A percentile compares a stretch with the other conserved stretches of the same genome.
phyloP scores from a whole-genome alignment of 2,113 vertebrate species.

The Semicossyphus pulcher region DNA sequence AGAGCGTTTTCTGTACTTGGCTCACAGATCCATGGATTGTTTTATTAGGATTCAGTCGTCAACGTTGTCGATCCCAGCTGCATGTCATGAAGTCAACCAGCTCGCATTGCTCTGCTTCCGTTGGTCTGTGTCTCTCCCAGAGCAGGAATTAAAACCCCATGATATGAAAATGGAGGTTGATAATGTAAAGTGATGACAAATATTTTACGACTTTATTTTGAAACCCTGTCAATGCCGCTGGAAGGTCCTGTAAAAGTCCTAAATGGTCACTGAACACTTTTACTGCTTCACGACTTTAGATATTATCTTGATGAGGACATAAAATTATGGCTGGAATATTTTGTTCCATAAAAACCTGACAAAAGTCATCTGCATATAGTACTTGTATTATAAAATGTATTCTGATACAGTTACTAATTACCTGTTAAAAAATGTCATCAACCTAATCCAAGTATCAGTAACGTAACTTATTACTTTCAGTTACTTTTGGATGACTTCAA shows the following conservation, averaged over 20 bases:
- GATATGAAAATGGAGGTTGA: conserved; percentile 4
- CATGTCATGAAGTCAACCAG: conserved; percentile 46
- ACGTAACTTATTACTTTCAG: no score
- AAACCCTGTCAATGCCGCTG: neutral
- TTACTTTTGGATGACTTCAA: no score
- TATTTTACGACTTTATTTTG: conserved; percentile 7
- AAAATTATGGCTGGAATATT: no score
- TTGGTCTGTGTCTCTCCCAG: conserved; percentile 34
- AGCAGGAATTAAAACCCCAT: neutral
- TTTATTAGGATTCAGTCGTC: conserved; percentile 8
- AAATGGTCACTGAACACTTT: neutral
- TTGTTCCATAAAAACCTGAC: no score
- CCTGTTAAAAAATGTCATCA: no score
- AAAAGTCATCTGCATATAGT: no score
- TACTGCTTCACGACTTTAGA: no score
- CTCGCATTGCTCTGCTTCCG: conserved; percentile 38
- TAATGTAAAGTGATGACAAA: neutral
- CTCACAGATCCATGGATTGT: neutral
- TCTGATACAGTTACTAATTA: no score
- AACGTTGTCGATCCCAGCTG: conserved; percentile 38
- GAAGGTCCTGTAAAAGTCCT: neutral
- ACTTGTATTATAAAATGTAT: no score
- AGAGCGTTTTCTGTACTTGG: conserved; percentile 8
- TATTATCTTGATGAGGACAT: no score
- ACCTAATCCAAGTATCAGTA: no score